phyloP scores from a whole-genome alignment of 1,140 invertebrate genomes.

The Cydia fagiglandana region DNA sequence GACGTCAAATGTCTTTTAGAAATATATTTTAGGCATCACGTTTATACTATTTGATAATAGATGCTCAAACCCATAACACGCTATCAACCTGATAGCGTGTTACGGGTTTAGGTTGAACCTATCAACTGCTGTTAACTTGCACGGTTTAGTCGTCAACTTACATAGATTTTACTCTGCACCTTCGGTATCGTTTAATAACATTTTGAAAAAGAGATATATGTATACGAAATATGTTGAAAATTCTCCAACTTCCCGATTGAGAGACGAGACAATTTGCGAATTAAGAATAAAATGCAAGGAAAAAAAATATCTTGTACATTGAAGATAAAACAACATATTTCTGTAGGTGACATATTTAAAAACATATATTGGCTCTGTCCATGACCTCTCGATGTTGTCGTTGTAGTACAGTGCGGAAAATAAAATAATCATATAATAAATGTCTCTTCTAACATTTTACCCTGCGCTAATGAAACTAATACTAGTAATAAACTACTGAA shows the following conservation, averaged over 20 bases:
- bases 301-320: neutral
- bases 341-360: neutral
- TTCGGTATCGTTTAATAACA: too few species aligned
- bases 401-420: neutral
- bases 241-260: too few species aligned
- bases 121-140: neutral
- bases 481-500: constrained; percentile 24
- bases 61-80: too few species aligned
- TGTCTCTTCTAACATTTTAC: constrained; percentile 5
- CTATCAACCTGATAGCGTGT: too few species aligned
- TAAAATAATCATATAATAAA: neutral
- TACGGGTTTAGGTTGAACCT: too few species aligned
- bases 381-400: neutral
- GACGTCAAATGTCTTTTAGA: constrained; percentile 20
- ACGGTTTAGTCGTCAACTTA: neutral
- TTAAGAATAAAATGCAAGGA: too few species aligned
- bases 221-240: too few species aligned
- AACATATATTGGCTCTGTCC: neutral
- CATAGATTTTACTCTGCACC: too few species aligned
- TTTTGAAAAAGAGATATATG: too few species aligned
- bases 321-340: neutral
- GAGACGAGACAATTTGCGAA: too few species aligned
- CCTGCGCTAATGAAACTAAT: constrained; percentile 7
- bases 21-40: constrained; percentile 17
- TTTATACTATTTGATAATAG: constrained; percentile 16